A percentile compares a stretch with the other conserved stretches of the same genome.
Evolutionary conservation across 2,113 vertebrate species (phyloP).

Genomic region (Parus major): DNA sequence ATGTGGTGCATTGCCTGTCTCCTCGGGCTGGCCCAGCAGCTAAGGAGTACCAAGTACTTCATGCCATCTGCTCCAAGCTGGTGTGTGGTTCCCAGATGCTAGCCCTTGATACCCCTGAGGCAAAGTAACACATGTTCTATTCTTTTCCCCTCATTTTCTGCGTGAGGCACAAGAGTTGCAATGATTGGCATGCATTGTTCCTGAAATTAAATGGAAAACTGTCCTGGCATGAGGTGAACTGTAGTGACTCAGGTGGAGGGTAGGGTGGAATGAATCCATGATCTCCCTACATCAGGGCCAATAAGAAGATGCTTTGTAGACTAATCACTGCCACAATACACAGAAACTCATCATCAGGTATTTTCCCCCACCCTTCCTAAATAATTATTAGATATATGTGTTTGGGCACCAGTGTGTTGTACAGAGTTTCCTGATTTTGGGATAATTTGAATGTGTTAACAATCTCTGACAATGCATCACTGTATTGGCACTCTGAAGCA

Average conservation of each 20-base stretch:
- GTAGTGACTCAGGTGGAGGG: neutral
- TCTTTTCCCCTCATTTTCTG: constrained; percentile 25
- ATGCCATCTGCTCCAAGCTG: neutral
- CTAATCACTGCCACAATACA: constrained; percentile 19
- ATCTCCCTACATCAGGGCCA: neutral
- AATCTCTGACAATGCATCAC: neutral
- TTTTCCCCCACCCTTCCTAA: neutral
- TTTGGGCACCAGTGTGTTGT: neutral
- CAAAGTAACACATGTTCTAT: neutral
- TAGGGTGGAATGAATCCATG: constrained; percentile 6
- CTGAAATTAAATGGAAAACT: constrained; percentile 18
- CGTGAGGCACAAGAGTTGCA: constrained; percentile 9
- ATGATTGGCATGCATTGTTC: constrained; percentile 15
- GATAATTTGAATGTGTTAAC: neutral
- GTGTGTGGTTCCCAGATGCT: neutral
- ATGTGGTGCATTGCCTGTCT: neutral
- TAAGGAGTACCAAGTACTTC: neutral
- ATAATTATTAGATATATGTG: neutral
- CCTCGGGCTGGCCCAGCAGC: neutral
- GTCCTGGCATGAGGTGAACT: constrained; percentile 6
- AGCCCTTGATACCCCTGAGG: neutral
- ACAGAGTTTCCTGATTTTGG: neutral
- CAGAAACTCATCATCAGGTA: neutral
- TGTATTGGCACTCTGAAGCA: neutral
- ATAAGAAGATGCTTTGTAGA: neutral